Base-by-base conservation (phyloP, 2,888 invertebrate genomes). In the Parnassius apollo region DNA sequence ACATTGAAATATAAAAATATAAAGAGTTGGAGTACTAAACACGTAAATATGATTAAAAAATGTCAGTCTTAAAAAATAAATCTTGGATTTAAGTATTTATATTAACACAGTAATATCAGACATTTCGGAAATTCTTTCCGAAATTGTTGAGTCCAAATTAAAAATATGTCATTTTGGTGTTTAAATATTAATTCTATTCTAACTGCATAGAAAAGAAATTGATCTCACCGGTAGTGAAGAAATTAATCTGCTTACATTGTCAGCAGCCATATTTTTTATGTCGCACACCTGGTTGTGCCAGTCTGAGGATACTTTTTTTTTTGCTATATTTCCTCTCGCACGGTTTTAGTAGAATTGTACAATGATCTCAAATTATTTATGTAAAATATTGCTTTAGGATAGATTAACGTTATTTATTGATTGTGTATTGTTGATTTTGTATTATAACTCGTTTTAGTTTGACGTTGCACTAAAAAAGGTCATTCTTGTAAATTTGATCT, bases 311-410 rank as follows among this genome's bases (percentile, higher is more conserved):
- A 78, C 78, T 75, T 75, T 72, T 60, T n/a, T 66, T 66, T 61
- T 66, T 66, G 52, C 61, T 68, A 62, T 53, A 50, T 63, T 61
- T 65, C 66, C 66, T 62, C 61, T 62, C 68, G 69, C 69, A 70
- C 76, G 74, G 72, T 69, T 69, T 46, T 80, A 80, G 77, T 74
- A 80, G 78, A 83, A 83, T 81, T 84, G 83, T 82, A 81, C 80
- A 86, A 81, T 91, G 91, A 91, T 91, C 91, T 91, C 91, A 91
- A 86, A 86, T 88, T 88, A 86, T 88, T 88, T 86, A 88, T 85
- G 79, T 86, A 77, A 81, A 82, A 82, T 83, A 82, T 77, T 77
- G 74, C 75, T 73, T 75, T 78, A 82, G 76, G 77, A 75, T 85
- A 84, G 81, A 80, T 81, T 80, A 81, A 81, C 74, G 77, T 81